Evolutionary conservation across 1,140 invertebrate genomes (phyloP).

Genomic region (Heliothis subflexa): DNA sequence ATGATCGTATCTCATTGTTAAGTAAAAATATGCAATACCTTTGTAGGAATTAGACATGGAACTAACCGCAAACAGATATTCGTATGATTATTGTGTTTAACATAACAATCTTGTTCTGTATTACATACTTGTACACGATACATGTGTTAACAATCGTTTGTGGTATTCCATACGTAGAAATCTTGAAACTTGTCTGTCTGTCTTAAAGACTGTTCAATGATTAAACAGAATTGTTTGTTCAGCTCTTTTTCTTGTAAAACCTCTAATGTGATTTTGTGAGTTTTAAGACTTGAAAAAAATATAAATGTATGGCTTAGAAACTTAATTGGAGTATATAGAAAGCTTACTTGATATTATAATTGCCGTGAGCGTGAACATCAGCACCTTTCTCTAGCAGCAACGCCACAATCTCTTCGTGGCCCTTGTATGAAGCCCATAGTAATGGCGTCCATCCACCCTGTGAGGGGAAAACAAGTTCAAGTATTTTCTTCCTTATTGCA

Average conservation of each 20-base stretch:
- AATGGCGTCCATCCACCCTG: slow-evolving; percentile 98
- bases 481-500: slow-evolving; percentile 36
- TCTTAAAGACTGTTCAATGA: not conserved
- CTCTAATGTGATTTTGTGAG: too few relatives aligned
- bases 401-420: slow-evolving; percentile 92
- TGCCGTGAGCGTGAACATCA: slow-evolving; percentile 98
- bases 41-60: slow-evolving; percentile 29
- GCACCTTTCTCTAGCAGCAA: slow-evolving; percentile 95
- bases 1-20: not conserved
- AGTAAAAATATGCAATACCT: slow-evolving; percentile 20
- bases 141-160: not conserved
- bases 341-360: slow-evolving; percentile 94
- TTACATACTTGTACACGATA: not conserved
- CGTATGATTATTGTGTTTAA: slow-evolving; percentile 32
- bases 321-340: too few relatives aligned
- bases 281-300: too few relatives aligned
- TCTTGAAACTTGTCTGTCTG: not conserved
- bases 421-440: slow-evolving; percentile 99
- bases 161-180: not conserved
- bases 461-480: slow-evolving; percentile 49
- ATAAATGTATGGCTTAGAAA: too few relatives aligned
- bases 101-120: slow-evolving; percentile 20
- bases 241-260: too few relatives aligned
- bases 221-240: not conserved
- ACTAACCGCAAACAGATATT: slow-evolving; percentile 33